Percentiles rank a stretch among this genome's conserved stretches.
Conservation (phyloP, 1,140 invertebrate species). For the Drosophila ironensis region DNA sequence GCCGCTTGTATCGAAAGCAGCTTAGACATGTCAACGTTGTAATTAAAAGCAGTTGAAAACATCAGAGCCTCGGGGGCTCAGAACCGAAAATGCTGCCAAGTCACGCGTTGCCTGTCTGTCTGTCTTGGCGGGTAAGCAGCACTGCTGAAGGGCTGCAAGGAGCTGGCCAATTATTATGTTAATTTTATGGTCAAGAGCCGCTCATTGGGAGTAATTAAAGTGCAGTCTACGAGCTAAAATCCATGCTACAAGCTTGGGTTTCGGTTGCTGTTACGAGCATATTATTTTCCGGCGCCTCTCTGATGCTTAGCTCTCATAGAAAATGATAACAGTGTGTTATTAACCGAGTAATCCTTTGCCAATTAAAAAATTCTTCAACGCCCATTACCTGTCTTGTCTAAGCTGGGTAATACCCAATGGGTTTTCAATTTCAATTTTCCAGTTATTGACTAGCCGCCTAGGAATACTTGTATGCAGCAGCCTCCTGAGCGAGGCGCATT, state of each 20-base stretch:
- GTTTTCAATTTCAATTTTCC: constrained; percentile 67
- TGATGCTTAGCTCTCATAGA: constrained; percentile 21
- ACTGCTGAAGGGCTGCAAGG: background rate
- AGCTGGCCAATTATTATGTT: constrained; percentile 71
- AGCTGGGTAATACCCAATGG: constrained; percentile 39
- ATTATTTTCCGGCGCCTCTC: constrained; percentile 17
- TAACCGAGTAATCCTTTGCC: constrained; percentile 29
- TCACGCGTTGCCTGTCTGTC: constrained; percentile 70
- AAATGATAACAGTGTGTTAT: constrained; percentile 5
- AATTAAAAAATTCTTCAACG: constrained; percentile 29
- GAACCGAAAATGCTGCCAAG: constrained; percentile 62
- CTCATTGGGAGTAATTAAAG: constrained; percentile 51
- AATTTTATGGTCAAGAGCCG: constrained; percentile 62
- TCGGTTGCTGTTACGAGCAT: constrained; percentile 23
- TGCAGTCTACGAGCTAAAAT: constrained; percentile 42
- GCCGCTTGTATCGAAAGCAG: constrained; percentile 75
- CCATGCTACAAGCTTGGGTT: constrained; percentile 1
- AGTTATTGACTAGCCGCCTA: constrained; percentile 58
- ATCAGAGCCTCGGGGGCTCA: constrained; percentile 43
- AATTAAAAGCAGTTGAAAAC: constrained; percentile 77
- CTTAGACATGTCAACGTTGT: constrained; percentile 77
- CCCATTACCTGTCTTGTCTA: constrained; percentile 19
- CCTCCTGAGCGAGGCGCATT: constrained; percentile 1
- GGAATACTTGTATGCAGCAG: constrained; percentile 2
- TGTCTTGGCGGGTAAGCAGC: constrained; percentile 13